Base-by-base conservation (phyloP, 2,797 vertebrate genomes). In the Lepus oiostolus region DNA sequence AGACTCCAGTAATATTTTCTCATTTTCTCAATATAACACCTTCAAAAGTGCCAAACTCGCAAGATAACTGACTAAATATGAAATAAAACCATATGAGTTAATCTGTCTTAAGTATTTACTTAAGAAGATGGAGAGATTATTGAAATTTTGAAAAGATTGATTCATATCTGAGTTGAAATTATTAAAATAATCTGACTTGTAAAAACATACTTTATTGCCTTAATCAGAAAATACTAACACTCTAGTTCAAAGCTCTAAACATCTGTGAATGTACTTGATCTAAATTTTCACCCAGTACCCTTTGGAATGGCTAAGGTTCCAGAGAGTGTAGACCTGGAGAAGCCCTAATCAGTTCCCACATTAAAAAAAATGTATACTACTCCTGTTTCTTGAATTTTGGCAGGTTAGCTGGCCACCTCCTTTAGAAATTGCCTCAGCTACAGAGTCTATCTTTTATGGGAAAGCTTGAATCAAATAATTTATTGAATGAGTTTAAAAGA, bases 281-380 rank as follows among this genome's bases (percentile, higher is more conserved):
- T 54, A 19, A 71, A 28, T 74, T 94, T n/a, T 83, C 74, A 87
- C 7, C 1, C 32, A 50, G 8, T 2, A 10, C 16, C 10, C 0
- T 42, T 21, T 35, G 35, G 5, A 12, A 50, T 93, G 38, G 47
- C 2, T 72, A 42, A 88, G 28, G 2, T 42, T 2, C 0, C 52
- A 7, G 11, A 1, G 0, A 11, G 3, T 47, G 6, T 17, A 7
- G 11, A 47, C 0, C 2, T 7, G 16, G 35, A 54, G 54, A 80
- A 84, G 22, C 2, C 0, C 2, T 1, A 3, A 17, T 30, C 17
- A 26, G 32, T 17, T 68, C 6, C 35, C 1, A 3, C 1, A 13
- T 35, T 24, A 50, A 52, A 32, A 21, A 42, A 47, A 47, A 47
- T 47, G 30, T 30, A 71, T n/a, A 2, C 2, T 50, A 1, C 9